phyloP scores from a whole-genome alignment of 1,140 invertebrate species.

The Mercenaria mercenaria region DNA sequence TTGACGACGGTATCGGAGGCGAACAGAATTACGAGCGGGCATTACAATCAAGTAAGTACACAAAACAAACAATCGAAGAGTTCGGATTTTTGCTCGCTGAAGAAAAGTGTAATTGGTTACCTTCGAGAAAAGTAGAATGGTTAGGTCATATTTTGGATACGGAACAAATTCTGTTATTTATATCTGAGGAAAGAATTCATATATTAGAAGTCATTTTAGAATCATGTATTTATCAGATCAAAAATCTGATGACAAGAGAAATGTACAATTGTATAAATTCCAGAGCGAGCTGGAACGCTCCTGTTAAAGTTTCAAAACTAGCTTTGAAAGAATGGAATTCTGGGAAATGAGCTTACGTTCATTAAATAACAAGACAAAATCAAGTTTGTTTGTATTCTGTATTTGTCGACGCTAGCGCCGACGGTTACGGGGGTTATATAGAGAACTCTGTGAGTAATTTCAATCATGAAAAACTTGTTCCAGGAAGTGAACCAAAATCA shows the following conservation, averaged over 20 bases:
- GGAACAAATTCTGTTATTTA: neutral
- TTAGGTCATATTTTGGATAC: conserved; percentile 41
- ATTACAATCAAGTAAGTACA: neutral
- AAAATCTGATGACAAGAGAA: neutral
- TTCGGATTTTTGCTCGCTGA: conserved; percentile 63
- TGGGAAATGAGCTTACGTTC: neutral
- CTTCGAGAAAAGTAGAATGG: conserved; percentile 9
- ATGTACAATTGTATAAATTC: neutral
- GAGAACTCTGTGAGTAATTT: no score
- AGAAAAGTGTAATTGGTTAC: conserved; percentile 53
- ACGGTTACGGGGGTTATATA: conserved; percentile 19
- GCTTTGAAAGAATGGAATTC: neutral
- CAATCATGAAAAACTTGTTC: no score
- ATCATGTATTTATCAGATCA: neutral
- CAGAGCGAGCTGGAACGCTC: conserved; percentile 5
- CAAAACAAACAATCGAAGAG: neutral
- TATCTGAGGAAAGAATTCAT: conserved; percentile 27
- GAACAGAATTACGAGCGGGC: neutral
- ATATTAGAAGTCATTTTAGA: neutral
- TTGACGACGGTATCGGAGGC: conserved; percentile 67
- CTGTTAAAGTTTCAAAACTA: neutral
- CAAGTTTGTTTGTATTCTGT: neutral
- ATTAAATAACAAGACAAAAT: neutral
- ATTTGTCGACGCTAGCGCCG: conserved; percentile 16
- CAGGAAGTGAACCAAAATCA: neutral